Evolutionary conservation across 1,140 invertebrate genomes (phyloP), one percentile per base, ranked within the genome.

Genomic region (Micrasema longulum): DNA sequence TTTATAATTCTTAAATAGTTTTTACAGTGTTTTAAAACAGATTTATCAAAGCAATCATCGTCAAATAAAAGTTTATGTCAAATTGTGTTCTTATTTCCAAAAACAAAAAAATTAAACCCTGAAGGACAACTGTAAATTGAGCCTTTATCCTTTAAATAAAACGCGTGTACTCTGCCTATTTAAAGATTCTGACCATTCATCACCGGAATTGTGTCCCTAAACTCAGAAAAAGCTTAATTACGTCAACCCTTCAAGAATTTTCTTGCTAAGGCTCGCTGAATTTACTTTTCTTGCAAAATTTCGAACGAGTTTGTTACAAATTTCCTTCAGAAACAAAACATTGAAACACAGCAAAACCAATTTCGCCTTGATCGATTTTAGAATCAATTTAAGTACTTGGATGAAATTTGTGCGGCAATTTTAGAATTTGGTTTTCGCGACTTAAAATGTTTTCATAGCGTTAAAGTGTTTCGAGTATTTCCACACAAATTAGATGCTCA

Each of bases 281-380:
- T 48, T 48, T 48, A 20, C 5, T 48, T 48, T 48, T 11, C 45
- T 3, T 18, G 45, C n/a, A 48, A 16, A 48, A 3, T 48, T n/a
- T 16, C 18, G 12, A 7, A 20, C 14, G 20, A 4, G 14, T 20
- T 48, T 20, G 35, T 38, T 38, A 38, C 0, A 3, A 52, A 23
- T 22, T 9, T 52, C 48, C 5, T 22, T 52, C 20, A 22, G 10
- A 22, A 22, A 60, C 55, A 55, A 55, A 60, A 60, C 55, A 60
- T 60, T 60, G 38, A 60, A 16, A 38, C 55, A n/a, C 4, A 20
- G 55, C 16, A 60, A 60, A 60, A 60, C 55, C 31, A 60, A 60
- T 60, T 60, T 38, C 14, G n/a, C 18, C 14, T 14, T 14, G 18
- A 60, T 60, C 55, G 55, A 38, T 60, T 38, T 31, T 10, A 18